Base-by-base conservation (phyloP, 2,797 vertebrate species). In the Garrulus glandarius region DNA sequence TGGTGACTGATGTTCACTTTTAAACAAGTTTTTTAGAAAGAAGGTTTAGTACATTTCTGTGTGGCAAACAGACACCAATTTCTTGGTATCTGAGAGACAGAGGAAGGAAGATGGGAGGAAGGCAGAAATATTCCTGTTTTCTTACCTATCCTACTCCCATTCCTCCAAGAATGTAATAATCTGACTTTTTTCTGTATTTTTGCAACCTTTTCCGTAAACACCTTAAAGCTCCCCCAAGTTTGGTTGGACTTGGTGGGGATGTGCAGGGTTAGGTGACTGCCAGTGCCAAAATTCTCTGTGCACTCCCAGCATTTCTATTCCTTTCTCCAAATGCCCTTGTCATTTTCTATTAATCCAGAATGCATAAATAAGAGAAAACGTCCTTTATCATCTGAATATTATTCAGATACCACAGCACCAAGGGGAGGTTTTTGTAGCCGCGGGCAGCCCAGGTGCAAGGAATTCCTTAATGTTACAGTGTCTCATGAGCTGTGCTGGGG, bases 361-460 rank as follows among this genome's bases (percentile, higher is more conserved):
- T 83, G 83, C 70, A 95, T 95, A 97, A 97, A 95, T 97, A 97
- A 96, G 86, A 82, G 89, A 87, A 96, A 91, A 71, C 1, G 27
- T 96, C 96, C 95, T 97, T 97, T 95, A 95, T 92, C 81, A 92
- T 92, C 80, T 96, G 87, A 94, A 89, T 93, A 97, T 95, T 94
- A 95, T 94, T 97, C 92, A 89, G 76, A 83, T 96, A 53, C 57
- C 55, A 46, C 55, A 82, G 92, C 63, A 78, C 61, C 89, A 81
- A 93, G 87, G 91, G 93, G 96, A 97, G 85, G 81, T 84, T 96
- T 97, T 96, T 82, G 79, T 97, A 69, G 95, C 96, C 9, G 43
- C 2, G 2, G 96, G 96, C 80, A 34, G 84, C 49, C 44, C 64
- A 96, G 93, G 92, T 96, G 53, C 77, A 65, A 89, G 92, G 82